Conservation (phyloP, 2,797 vertebrate species). For the Nannoperca obscura region DNA sequence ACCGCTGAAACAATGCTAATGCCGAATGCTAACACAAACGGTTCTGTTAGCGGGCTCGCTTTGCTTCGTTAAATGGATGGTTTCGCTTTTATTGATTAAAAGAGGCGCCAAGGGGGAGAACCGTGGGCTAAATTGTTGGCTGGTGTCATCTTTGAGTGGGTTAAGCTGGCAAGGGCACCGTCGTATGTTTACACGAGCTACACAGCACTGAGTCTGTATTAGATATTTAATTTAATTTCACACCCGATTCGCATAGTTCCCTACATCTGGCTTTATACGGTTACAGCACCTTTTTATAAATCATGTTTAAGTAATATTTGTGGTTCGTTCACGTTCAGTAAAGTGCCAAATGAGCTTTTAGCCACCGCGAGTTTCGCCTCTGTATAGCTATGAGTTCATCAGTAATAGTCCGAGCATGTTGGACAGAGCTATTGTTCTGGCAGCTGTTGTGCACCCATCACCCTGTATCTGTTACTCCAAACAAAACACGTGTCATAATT, state of each 20-base stretch:
- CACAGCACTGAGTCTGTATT: background rate
- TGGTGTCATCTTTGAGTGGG: accelerated
- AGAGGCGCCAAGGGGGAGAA: accelerated
- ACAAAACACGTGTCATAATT: conserved; percentile 41
- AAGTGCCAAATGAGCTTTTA: conserved; percentile 10
- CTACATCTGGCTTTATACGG: accelerated
- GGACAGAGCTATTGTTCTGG: conserved; percentile 51
- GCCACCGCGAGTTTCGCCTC: background rate
- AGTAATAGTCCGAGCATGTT: background rate
- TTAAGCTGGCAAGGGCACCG: background rate
- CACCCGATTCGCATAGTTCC: accelerated
- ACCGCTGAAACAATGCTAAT: conserved; percentile 44
- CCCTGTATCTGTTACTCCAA: conserved; percentile 30
- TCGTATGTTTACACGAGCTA: conserved; percentile 10
- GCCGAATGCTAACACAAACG: conserved; percentile 36
- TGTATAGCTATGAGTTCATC: conserved; percentile 20
- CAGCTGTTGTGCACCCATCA: conserved; percentile 63
- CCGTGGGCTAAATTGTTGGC: accelerated
- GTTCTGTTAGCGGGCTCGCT: too few species aligned
- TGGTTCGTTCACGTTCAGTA: background rate
- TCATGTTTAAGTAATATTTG: accelerated
- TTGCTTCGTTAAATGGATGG: background rate
- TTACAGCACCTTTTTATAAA: accelerated
- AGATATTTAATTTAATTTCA: background rate
- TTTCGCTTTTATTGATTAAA: background rate